These are phyloP conservation scores for Acestrorhynchus altus DNA, from an alignment of 2,797 vertebrate genomes.

Conservation along the genomic window DNA sequence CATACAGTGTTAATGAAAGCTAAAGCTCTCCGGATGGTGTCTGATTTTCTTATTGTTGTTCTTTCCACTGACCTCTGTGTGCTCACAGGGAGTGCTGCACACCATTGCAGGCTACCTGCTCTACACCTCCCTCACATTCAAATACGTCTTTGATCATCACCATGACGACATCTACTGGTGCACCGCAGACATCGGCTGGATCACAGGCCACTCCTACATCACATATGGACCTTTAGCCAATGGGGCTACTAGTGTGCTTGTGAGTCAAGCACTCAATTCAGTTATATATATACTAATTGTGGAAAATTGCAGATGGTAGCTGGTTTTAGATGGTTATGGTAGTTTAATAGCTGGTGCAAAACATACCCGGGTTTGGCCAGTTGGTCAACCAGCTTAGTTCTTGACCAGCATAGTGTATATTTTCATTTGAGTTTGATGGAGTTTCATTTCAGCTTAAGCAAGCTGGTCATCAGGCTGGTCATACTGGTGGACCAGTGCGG, in stretches of 20 bases:
- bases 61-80: not conserved
- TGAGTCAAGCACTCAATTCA: constrained; percentile 56
- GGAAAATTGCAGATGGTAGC: no score
- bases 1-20: no score
- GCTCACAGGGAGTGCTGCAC: constrained; percentile 80
- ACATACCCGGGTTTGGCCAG: no score
- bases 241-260: constrained; percentile 78
- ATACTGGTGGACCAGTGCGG: no score
- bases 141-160: constrained; percentile 80
- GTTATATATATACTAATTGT: not conserved
- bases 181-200: constrained; percentile 85
- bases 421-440: no score
- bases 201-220: constrained; percentile 85
- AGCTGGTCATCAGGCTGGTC: no score
- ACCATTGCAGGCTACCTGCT: constrained; percentile 80
- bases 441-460: no score
- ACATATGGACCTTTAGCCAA: constrained; percentile 81
- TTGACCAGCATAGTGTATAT: no score
- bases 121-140: constrained; percentile 81
- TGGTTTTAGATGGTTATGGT: no score
- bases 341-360: no score
- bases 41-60: not conserved
- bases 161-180: constrained; percentile 82
- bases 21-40: no score
- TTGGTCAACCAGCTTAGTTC: no score